Percentiles rank a stretch among this genome's conserved stretches.
Evolutionary conservation across 2,797 vertebrate genomes (phyloP).

Genomic region (Clarias fuscus): DNA sequence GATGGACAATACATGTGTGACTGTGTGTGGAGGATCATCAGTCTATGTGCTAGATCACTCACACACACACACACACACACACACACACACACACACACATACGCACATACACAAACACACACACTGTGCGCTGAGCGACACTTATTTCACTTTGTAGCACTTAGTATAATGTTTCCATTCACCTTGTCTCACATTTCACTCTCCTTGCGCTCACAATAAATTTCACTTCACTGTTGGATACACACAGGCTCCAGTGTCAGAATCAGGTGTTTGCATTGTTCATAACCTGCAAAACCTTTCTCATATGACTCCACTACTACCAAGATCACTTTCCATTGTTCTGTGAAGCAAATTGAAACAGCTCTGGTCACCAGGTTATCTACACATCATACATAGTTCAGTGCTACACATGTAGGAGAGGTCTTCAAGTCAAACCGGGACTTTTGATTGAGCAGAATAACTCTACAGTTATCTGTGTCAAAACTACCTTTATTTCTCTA

Average conservation of each 20-base stretch:
- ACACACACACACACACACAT: background rate
- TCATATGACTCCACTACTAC: background rate
- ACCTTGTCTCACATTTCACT: constrained; percentile 8
- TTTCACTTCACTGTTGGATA: background rate
- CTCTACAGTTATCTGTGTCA: too few relatives aligned
- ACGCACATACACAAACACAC: background rate
- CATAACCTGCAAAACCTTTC: background rate
- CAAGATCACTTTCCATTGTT: background rate
- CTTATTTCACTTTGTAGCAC: constrained; percentile 17
- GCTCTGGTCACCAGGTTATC: background rate
- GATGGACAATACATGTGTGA: background rate
- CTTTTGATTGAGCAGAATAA: too few relatives aligned
- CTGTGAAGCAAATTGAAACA: background rate
- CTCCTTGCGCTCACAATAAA: background rate
- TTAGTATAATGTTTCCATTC: constrained; percentile 30
- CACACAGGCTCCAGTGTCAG: background rate
- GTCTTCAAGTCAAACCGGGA: too few relatives aligned
- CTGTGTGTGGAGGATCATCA: background rate
- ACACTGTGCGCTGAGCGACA: background rate
- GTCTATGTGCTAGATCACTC: background rate
- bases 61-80: background rate
- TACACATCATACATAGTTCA: background rate
- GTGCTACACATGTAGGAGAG: background rate
- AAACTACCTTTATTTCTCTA: too few relatives aligned
- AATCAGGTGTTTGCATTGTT: background rate